phyloP scores from a whole-genome alignment of 2,797 vertebrate species.

The Mycteria americana region DNA sequence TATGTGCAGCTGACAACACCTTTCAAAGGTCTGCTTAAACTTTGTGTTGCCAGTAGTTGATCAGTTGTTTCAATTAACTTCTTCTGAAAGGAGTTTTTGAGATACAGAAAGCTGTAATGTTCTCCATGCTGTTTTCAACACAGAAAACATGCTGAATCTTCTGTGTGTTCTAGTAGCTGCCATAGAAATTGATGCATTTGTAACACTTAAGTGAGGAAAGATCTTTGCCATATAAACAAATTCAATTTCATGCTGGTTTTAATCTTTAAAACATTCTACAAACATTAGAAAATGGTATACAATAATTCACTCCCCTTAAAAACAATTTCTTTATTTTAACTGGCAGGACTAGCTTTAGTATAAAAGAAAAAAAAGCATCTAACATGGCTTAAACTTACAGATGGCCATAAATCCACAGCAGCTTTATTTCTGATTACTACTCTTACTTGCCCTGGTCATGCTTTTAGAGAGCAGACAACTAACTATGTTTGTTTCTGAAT shows the following conservation, averaged over 20 bases:
- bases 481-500: not conserved
- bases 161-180: not conserved
- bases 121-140: not conserved
- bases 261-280: not conserved
- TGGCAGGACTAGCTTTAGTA: not conserved
- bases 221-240: too few species aligned
- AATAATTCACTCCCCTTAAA: not conserved
- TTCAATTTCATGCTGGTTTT: not conserved
- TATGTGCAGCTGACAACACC: not conserved
- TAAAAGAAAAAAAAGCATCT: not conserved
- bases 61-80: not conserved
- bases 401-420: not conserved
- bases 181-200: not conserved
- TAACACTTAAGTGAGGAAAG: too few species aligned
- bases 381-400: not conserved
- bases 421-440: not conserved
- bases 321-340: not conserved
- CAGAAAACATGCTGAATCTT: not conserved
- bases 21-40: not conserved
- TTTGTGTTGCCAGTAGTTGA: not conserved
- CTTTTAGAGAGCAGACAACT: not conserved
- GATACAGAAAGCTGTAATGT: not conserved
- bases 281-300: not conserved
- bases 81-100: not conserved
- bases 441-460: not conserved